Evolutionary conservation across 2,113 vertebrate genomes (phyloP).

Genomic region (Promerops cafer): DNA sequence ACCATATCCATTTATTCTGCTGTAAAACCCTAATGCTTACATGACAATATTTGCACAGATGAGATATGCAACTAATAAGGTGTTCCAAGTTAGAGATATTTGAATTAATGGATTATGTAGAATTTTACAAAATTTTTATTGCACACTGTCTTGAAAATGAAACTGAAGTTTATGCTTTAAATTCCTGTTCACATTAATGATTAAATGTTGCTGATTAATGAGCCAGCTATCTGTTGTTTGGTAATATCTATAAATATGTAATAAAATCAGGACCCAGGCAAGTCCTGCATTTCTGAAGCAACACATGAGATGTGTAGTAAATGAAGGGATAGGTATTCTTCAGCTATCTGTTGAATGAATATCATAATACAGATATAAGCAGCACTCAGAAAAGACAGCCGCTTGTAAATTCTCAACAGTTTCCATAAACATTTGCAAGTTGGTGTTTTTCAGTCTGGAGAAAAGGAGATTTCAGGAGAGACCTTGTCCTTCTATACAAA

Average conservation of each 20-base stretch:
- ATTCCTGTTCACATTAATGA: not conserved
- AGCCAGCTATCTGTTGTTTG: not conserved
- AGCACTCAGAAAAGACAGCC: not conserved
- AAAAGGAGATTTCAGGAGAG: not conserved
- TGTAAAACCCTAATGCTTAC: not conserved
- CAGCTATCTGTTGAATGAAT: fast-evolving
- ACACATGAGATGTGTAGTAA: not conserved
- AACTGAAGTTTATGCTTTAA: not conserved
- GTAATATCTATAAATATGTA: not conserved
- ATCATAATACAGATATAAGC: not conserved
- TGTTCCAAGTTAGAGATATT: not conserved
- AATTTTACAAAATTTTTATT: not conserved
- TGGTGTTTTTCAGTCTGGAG: not conserved
- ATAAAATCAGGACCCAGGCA: not conserved
- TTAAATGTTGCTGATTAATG: not conserved
- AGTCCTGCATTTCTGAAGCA: not conserved
- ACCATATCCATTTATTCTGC: not conserved
- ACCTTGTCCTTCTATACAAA: not conserved
- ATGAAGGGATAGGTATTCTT: not conserved
- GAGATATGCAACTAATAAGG: not conserved
- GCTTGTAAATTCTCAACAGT: not conserved
- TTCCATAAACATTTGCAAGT: not conserved
- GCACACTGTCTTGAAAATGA: not conserved
- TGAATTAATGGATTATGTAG: not conserved
- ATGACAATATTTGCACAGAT: not conserved